These are phyloP conservation scores for Cataglyphis hispanica DNA, from an alignment of 1,140 invertebrate genomes.

Conservation along the genomic window DNA sequence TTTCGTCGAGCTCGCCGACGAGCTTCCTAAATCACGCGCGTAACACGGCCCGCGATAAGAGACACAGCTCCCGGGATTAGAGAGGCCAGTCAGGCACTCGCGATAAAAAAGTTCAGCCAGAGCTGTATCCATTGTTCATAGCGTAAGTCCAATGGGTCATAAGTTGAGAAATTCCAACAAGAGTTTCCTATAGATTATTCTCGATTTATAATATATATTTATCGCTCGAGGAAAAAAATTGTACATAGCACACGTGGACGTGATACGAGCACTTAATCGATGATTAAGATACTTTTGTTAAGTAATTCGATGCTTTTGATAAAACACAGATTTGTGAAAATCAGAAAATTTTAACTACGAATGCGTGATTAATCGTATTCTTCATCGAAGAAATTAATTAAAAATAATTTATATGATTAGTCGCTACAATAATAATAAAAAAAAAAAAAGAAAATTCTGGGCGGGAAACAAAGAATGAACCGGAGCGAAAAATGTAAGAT, in stretches of 20 bases:
- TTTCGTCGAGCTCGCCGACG: constrained; percentile 36
- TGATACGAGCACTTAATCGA: not conserved
- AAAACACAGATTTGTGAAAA: too few relatives aligned
- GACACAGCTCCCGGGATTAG: constrained; percentile 36
- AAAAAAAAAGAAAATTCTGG: too few relatives aligned
- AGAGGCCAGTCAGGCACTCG: constrained; percentile 22
- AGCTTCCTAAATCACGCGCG: constrained; percentile 53
- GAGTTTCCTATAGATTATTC: not conserved
- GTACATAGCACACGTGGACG: not conserved
- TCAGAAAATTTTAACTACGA: too few relatives aligned
- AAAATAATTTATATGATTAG: too few relatives aligned
- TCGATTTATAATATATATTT: not conserved
- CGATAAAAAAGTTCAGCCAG: constrained; percentile 34
- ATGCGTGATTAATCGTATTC: too few relatives aligned
- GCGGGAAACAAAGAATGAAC: not conserved
- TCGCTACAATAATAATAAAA: too few relatives aligned
- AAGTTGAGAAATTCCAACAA: not conserved
- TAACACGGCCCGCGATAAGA: constrained; percentile 35
- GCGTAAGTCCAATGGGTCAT: not conserved
- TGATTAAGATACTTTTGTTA: not conserved
- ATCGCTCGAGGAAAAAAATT: not conserved
- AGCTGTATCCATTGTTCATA: constrained; percentile 15
- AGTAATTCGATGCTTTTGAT: not conserved
- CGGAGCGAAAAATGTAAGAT: not conserved
- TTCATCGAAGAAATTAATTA: too few relatives aligned